These are phyloP conservation scores for Heteropelma amictum DNA, from an alignment of 2,888 invertebrate genomes.

Conservation along the genomic window DNA sequence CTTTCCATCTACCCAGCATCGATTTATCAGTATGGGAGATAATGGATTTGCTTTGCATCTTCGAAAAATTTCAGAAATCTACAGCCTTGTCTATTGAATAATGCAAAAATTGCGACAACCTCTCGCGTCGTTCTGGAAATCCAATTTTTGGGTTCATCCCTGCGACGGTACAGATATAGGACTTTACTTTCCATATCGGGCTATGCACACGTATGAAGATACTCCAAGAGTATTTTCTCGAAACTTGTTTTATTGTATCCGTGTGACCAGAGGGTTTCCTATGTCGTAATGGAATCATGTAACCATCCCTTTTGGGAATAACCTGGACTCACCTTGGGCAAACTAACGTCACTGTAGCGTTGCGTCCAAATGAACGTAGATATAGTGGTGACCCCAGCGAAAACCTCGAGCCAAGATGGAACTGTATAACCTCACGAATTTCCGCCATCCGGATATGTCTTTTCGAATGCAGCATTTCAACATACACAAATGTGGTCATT, in stretches of 20 bases:
- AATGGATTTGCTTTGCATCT: too few relatives aligned
- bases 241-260: conserved; percentile 12
- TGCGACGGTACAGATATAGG: too few relatives aligned
- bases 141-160: too few relatives aligned
- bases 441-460: not conserved
- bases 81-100: too few relatives aligned
- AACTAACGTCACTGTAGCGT: conserved; percentile 26
- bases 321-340: conserved; percentile 35
- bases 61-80: too few relatives aligned
- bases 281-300: conserved; percentile 14
- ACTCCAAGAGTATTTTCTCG: not conserved
- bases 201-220: not conserved
- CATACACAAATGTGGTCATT: not conserved
- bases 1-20: too few relatives aligned
- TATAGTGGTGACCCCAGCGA: conserved; percentile 26
- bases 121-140: too few relatives aligned
- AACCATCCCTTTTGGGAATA: conserved; percentile 30
- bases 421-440: conserved; percentile 8
- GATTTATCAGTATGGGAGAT: too few relatives aligned
- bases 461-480: not conserved
- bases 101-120: too few relatives aligned
- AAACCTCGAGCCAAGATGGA: conserved; percentile 22
- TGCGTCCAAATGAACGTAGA: conserved; percentile 20
- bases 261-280: not conserved
- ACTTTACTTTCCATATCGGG: too few relatives aligned